Evolutionary conservation across 2,888 invertebrate genomes (phyloP).

Genomic region (Lasioglossum leucozonium): DNA sequence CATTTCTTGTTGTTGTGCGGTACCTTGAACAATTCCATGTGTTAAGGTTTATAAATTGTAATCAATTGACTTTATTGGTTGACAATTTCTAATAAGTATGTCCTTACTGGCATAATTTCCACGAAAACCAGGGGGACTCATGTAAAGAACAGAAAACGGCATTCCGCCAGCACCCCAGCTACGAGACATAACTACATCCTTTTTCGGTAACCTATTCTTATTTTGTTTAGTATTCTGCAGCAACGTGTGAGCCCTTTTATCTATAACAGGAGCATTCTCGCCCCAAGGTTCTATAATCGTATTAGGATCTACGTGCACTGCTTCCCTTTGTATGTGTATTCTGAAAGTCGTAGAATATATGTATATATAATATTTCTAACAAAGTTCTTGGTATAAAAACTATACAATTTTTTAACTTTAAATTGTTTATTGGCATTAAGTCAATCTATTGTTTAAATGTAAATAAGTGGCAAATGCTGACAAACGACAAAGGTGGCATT

Average conservation of each 20-base stretch:
- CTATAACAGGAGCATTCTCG: constrained; percentile 23
- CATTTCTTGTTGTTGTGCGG: constrained; percentile 61
- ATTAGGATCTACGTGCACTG: constrained; percentile 40
- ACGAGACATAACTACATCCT: constrained; percentile 84
- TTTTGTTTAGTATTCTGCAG: constrained; percentile 32
- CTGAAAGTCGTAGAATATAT: constrained; percentile 44
- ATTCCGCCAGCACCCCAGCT: constrained; percentile 86
- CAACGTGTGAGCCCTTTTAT: constrained; percentile 26
- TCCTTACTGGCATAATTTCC: constrained; percentile 64
- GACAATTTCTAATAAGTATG: constrained; percentile 17
- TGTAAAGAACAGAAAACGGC: constrained; percentile 86
- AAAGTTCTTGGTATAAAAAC: too few species aligned
- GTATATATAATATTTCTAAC: not conserved
- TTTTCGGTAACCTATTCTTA: constrained; percentile 74
- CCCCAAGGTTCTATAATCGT: constrained; percentile 48
- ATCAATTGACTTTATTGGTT: not conserved
- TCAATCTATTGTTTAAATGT: too few species aligned
- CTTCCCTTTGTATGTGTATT: constrained; percentile 49
- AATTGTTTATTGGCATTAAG: not conserved
- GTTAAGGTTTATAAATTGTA: not conserved
- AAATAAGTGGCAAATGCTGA: too few species aligned
- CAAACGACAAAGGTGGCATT: too few species aligned
- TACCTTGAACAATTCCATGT: constrained; percentile 33
- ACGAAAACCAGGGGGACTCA: constrained; percentile 79
- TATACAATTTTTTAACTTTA: not conserved